A percentile compares a stretch with the other conserved stretches of the same genome.
Conservation (phyloP, 2,113 vertebrate species). For the Geothlypis trichas region DNA sequence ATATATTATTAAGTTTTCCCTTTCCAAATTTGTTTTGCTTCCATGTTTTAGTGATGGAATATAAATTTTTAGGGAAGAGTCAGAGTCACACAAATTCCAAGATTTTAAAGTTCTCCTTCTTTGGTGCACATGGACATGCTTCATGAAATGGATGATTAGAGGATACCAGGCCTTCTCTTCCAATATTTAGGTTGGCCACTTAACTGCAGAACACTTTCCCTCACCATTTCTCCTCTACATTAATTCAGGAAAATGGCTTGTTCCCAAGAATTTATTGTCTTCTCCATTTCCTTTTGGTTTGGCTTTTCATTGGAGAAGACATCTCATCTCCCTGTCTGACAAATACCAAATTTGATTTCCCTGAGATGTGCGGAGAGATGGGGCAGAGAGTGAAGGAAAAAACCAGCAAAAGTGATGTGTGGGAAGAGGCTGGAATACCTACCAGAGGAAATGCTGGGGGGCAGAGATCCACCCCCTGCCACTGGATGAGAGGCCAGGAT, state of each 20-base stretch:
- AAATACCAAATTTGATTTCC: background rate
- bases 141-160: background rate
- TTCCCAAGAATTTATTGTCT: background rate
- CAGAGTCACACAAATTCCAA: background rate
- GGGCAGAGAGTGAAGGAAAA: background rate
- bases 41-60: background rate
- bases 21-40: background rate
- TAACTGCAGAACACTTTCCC: background rate
- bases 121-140: background rate
- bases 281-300: background rate
- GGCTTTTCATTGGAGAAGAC: background rate
- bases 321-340: background rate
- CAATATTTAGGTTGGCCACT: background rate
- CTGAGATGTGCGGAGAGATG: background rate
- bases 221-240: background rate
- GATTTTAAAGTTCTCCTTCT: background rate
- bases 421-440: conserved; percentile 66
- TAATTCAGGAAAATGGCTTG: background rate
- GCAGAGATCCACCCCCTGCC: conserved; percentile 75
- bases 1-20: background rate
- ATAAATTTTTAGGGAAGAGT: background rate
- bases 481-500: conserved; percentile 77
- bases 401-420: background rate
- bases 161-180: background rate
- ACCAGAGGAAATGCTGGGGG: conserved; percentile 80